Base-by-base conservation (phyloP, 2,797 vertebrate genomes). In the Dermochelys coriacea region DNA sequence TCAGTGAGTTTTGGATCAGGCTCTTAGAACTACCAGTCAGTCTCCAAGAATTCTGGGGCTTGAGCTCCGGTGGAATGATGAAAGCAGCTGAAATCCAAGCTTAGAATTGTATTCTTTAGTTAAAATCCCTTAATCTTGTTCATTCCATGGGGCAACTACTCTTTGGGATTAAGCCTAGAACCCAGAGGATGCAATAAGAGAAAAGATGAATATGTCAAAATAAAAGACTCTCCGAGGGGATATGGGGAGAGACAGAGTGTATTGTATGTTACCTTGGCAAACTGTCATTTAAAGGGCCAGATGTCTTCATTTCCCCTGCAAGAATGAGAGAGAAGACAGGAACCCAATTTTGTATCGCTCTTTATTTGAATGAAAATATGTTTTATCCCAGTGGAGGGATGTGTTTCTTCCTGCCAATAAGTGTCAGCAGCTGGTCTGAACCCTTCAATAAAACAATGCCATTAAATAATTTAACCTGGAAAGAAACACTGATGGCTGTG, bases 381-480 rank as follows among this genome's bases (percentile, higher is more conserved):
- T 81, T 97, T 98, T 96, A 95, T 97, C 95, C 96, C 96, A 94
- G 90, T 71, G 80, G 97, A 95, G 94, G 83, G 89, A 95, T 45
- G 79, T 96, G 91, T 97, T 98, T 97, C 96, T 97, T 95, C 87
- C 92, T 97, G 97, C 97, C 98, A 94, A 96, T 98, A 98, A 95
- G 89, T 98, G 96, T 97, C 97, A 97, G 95, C 92, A 95, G 94
- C 95, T 98, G 98, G 98, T 97, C 97, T 96, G 97, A 98, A 97
- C 84, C 85, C 96, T 97, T 98, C 97, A 97, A 97, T 98, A 97
- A 98, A 98, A 98, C 96, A 98, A 98, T 96, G 89, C 82, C 91
- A 95, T 97, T 98, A 98, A 98, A 98, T 98, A 97, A 98, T 98
- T 98, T 98, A 98, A 95, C 96, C 95, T 96, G 82, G 88, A 85